These are phyloP conservation scores for Dynastes grantii DNA, from an alignment of 2,888 invertebrate genomes.

Conservation along the genomic window DNA sequence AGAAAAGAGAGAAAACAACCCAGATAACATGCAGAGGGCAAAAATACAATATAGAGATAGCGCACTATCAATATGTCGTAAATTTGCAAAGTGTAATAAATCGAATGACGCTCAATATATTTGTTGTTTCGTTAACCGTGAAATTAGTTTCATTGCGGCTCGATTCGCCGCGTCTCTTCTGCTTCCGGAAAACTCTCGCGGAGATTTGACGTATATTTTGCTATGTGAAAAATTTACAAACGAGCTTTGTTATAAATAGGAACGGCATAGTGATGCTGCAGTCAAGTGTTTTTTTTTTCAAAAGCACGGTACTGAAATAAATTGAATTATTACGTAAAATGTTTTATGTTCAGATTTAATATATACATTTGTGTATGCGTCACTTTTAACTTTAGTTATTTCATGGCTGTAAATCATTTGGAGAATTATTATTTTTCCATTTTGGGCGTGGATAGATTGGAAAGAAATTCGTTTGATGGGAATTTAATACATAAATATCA, in stretches of 20 bases:
- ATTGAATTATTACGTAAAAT: background rate
- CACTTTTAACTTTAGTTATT: too few relatives aligned
- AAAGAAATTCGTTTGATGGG: too few relatives aligned
- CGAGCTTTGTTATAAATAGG: background rate
- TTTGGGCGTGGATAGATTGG: too few relatives aligned
- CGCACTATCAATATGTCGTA: slow-evolving; percentile 20
- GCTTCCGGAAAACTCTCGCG: slow-evolving; percentile 5
- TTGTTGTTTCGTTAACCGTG: slow-evolving; percentile 44
- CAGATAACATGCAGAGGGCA: background rate
- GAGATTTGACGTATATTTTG: slow-evolving; percentile 8
- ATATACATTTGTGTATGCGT: background rate
- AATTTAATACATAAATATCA: too few relatives aligned
- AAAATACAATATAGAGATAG: slow-evolving; percentile 5
- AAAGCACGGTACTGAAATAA: background rate
- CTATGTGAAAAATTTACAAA: background rate
- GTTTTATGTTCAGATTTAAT: background rate
- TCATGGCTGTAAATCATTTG: too few relatives aligned
- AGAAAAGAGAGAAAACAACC: background rate
- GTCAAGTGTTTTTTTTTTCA: background rate
- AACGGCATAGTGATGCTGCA: background rate
- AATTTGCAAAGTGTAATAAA: slow-evolving; percentile 40
- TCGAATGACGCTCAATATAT: slow-evolving; percentile 26
- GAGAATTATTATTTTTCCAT: too few relatives aligned
- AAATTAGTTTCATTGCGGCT: slow-evolving; percentile 30
- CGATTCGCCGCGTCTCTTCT: background rate